A percentile compares a stretch with the other conserved stretches of the same genome.
Conservation (phyloP, 2,113 vertebrate genomes). For the Serilophus lunatus region DNA sequence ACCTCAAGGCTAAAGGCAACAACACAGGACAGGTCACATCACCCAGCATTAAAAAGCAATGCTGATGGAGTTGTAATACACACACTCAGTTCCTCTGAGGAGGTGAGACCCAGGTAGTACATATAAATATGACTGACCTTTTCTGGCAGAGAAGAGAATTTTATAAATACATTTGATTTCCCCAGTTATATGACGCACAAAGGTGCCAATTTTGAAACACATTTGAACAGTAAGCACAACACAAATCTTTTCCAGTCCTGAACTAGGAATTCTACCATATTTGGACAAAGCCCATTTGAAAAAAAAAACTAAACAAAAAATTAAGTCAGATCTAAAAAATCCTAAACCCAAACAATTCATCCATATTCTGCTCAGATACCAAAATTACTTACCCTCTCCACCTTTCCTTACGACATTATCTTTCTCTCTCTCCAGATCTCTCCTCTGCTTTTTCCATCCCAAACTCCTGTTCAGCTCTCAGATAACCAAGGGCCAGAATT, state of each 20-base stretch:
- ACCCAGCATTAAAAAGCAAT: not conserved
- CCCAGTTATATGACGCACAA: not conserved
- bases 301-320: not conserved
- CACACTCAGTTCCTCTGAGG: not conserved
- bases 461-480: not conserved
- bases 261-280: not conserved
- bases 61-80: not conserved
- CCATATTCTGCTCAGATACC: not conserved
- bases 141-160: not conserved
- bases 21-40: constrained; percentile 1
- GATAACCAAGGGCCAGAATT: not conserved
- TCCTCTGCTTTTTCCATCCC: not conserved
- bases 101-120: not conserved
- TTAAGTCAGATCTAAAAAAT: too few species aligned
- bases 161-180: constrained; percentile 18
- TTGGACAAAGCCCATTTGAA: not conserved
- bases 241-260: not conserved
- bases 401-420: not conserved
- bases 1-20: not conserved
- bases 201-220: constrained; percentile 4
- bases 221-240: not conserved
- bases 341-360: not conserved
- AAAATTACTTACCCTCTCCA: not conserved
- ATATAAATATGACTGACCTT: not conserved
- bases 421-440: not conserved